Evolutionary conservation across 2,888 invertebrate genomes (phyloP).

Genomic region (Catocala nupta): DNA sequence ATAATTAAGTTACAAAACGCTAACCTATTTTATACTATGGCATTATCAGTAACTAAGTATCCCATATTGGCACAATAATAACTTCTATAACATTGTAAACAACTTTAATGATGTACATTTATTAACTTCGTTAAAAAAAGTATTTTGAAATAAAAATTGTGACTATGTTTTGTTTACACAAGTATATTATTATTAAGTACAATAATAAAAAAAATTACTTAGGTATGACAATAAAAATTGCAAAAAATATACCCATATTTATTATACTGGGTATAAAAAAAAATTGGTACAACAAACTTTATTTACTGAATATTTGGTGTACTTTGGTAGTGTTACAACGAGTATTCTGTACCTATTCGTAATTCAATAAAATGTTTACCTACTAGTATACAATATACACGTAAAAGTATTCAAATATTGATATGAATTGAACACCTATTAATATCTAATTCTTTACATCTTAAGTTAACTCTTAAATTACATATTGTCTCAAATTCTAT

Average conservation of each 20-base stretch:
- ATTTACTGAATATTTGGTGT: conserved; percentile 18
- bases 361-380: conserved; percentile 34
- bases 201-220: conserved; percentile 20
- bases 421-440: conserved; percentile 59
- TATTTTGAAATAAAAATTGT: conserved; percentile 4
- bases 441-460: conserved; percentile 48
- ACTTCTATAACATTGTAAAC: conserved; percentile 33
- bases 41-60: conserved; percentile 62
- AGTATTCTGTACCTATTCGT: conserved; percentile 7
- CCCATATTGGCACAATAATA: conserved; percentile 67
- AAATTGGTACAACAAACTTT: not conserved
- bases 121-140: not conserved
- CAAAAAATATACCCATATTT: not conserved
- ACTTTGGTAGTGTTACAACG: conserved; percentile 31
- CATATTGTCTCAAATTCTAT: conserved; percentile 80
- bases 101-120: conserved; percentile 17
- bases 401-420: conserved; percentile 46
- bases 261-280: not conserved
- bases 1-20: conserved; percentile 73
- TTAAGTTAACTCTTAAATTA: conserved; percentile 59
- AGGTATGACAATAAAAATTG: no score
- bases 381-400: conserved; percentile 37
- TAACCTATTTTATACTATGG: conserved; percentile 61
- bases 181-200: conserved; percentile 45
- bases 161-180: conserved; percentile 9